Percentiles rank a stretch among this genome's conserved stretches.
phyloP scores from a whole-genome alignment of 2,113 vertebrate species.

The Equus przewalskii region DNA sequence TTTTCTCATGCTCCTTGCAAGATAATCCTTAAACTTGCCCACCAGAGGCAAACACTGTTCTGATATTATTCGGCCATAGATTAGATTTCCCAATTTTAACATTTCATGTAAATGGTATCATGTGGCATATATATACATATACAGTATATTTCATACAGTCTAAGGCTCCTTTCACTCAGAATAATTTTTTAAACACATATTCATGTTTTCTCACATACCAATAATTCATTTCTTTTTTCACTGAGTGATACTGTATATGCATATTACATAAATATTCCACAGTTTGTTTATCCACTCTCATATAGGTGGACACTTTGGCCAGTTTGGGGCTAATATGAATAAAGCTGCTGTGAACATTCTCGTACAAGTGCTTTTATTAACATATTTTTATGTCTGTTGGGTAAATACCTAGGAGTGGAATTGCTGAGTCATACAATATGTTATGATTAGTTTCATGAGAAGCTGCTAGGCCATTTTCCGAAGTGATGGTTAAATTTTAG shows the following conservation, averaged over 20 bases:
- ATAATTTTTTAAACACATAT: background rate
- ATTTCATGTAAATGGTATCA: background rate
- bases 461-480: background rate
- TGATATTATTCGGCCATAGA: background rate
- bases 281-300: background rate
- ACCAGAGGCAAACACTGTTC: background rate
- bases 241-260: background rate
- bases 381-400: background rate
- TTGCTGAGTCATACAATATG: background rate
- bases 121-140: background rate
- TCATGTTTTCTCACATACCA: background rate
- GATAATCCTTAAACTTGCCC: background rate
- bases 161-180: conserved; percentile 22
- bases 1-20: background rate
- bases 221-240: background rate
- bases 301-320: background rate
- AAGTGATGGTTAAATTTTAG: background rate
- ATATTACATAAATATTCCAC: background rate
- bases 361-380: background rate
- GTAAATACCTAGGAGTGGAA: background rate
- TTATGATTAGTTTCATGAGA: background rate
- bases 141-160: background rate
- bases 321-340: background rate
- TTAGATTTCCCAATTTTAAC: background rate
- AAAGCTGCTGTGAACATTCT: background rate